phyloP scores from a whole-genome alignment of 2,888 invertebrate species.

The Stomorhina lunata region DNA sequence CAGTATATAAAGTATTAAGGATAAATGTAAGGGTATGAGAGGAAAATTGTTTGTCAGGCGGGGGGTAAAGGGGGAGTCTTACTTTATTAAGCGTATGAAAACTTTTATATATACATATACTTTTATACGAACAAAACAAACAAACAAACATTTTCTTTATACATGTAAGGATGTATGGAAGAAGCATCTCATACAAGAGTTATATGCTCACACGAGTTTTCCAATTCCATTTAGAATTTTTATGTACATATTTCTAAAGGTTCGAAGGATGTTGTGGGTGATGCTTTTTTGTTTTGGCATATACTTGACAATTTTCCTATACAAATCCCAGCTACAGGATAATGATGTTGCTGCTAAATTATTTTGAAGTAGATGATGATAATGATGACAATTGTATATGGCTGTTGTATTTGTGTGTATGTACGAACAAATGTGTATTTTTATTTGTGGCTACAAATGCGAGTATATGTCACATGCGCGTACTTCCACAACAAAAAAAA shows the following conservation, averaged over 20 bases:
- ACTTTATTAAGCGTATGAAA: slow-evolving; percentile 55
- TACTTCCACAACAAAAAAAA: slow-evolving; percentile 17
- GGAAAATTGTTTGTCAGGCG: slow-evolving; percentile 12
- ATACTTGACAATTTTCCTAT: slow-evolving; percentile 45
- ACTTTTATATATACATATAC: slow-evolving; percentile 31
- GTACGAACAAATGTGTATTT: background rate
- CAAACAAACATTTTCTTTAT: too few species aligned
- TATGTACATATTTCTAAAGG: background rate
- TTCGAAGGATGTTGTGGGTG: slow-evolving; percentile 23
- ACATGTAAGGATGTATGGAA: background rate
- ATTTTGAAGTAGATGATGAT: background rate
- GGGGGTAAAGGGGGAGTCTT: background rate
- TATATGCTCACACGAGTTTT: slow-evolving; percentile 62
- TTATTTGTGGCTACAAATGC: slow-evolving; percentile 17
- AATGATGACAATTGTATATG: slow-evolving; percentile 5
- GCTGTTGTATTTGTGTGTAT: background rate
- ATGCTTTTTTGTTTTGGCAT: slow-evolving; percentile 20
- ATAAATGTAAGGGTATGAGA: slow-evolving; percentile 4
- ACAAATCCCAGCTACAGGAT: slow-evolving; percentile 21
- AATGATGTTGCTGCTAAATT: background rate
- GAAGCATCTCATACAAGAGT: slow-evolving; percentile 50
- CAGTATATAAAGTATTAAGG: background rate
- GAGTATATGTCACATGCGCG: slow-evolving; percentile 62
- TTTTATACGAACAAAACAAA: too few species aligned
- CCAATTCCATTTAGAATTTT: slow-evolving; percentile 15